These are phyloP conservation scores for Rhynchonycteris naso DNA, from an alignment of 2,797 vertebrate genomes.

Conservation along the genomic window DNA sequence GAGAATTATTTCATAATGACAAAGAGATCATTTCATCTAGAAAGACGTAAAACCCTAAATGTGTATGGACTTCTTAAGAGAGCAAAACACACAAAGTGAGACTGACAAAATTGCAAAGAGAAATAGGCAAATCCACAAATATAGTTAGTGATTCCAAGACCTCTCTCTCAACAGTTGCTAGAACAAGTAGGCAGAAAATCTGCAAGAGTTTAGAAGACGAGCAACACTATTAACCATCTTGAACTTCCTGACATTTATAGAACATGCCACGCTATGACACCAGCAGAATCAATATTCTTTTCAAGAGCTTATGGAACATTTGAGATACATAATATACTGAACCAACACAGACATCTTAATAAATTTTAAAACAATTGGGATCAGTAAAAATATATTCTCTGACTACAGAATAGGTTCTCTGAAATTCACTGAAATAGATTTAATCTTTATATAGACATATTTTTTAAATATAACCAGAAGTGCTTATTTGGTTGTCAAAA, in stretches of 20 bases:
- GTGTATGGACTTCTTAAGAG: neutral
- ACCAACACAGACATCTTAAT: neutral
- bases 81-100: neutral
- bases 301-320: neutral
- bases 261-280: neutral
- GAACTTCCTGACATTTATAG: neutral
- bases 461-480: conserved; percentile 44
- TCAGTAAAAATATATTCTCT: neutral
- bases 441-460: conserved; percentile 40
- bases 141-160: neutral
- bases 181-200: neutral
- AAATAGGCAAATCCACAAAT: neutral
- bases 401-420: conserved; percentile 10
- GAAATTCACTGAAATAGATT: conserved; percentile 21
- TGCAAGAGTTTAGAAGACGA: neutral
- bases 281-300: neutral
- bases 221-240: neutral
- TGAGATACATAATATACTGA: neutral
- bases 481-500: conserved; percentile 47
- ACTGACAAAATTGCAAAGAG: neutral
- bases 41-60: conserved; percentile 5
- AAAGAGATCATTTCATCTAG: neutral
- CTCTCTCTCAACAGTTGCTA: neutral
- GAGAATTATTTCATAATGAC: neutral
- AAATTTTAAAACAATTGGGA: neutral